Evolutionary conservation across 2,113 vertebrate genomes (phyloP).

Genomic region (Eurypyga helias): DNA sequence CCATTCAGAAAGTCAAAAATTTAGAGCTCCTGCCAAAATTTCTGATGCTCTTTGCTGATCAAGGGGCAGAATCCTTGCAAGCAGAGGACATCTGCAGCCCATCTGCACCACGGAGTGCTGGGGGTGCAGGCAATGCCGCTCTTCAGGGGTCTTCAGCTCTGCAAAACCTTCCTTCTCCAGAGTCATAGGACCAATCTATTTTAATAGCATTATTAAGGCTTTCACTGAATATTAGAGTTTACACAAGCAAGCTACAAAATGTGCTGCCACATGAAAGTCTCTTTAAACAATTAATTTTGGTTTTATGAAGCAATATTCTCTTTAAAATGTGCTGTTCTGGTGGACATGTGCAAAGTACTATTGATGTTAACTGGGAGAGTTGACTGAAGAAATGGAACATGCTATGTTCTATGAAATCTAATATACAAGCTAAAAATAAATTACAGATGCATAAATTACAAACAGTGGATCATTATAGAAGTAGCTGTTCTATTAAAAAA

Average conservation of each 20-base stretch:
- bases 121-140: neutral
- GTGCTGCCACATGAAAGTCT: neutral
- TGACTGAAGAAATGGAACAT: neutral
- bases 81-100: neutral
- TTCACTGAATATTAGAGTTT: neutral
- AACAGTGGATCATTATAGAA: neutral
- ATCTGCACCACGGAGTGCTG: accelerated
- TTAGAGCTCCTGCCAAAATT: neutral
- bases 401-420: neutral
- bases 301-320: neutral
- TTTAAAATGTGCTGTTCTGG: neutral
- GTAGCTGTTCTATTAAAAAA: neutral
- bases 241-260: neutral
- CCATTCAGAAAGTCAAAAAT: neutral
- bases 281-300: neutral
- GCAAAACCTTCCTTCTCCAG: neutral
- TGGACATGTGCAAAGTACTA: neutral
- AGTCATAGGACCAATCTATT: neutral
- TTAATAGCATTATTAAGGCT: neutral
- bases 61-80: neutral
- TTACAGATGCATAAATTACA: neutral
- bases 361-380: neutral
- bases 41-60: neutral
- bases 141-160: neutral
- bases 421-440: neutral